A percentile compares a stretch with the other conserved stretches of the same genome.
Conservation (phyloP, 2,113 vertebrate species). For the Ailuropoda melanoleuca region DNA sequence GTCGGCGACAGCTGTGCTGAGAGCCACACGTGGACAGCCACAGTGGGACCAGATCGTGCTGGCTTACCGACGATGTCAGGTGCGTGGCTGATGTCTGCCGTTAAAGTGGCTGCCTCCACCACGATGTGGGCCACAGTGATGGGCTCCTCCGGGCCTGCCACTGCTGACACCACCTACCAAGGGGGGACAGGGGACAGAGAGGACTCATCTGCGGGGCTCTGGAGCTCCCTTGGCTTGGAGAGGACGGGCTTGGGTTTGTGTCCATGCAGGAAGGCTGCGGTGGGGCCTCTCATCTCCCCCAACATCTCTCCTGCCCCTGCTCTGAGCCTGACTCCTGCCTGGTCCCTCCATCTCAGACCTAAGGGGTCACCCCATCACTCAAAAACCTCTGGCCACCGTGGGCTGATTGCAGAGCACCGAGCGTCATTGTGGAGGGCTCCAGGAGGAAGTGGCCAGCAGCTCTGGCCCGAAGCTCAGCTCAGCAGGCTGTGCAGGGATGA, state of each 20-base stretch:
- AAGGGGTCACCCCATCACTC: background rate
- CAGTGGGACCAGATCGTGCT: accelerated
- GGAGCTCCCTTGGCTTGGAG: background rate
- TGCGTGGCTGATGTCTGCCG: conserved; percentile 77
- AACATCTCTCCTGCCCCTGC: background rate
- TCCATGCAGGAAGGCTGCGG: background rate
- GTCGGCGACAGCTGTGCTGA: background rate
- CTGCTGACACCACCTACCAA: conserved; percentile 39
- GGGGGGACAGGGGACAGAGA: background rate
- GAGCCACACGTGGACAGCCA: accelerated
- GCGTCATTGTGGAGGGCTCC: background rate
- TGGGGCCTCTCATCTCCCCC: background rate
- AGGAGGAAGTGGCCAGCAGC: background rate
- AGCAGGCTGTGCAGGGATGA: background rate
- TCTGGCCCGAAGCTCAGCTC: background rate
- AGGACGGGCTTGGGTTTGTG: background rate
- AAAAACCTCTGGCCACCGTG: background rate
- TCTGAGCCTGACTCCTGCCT: background rate
- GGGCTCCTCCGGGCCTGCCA: conserved; percentile 80
- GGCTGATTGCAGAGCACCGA: background rate
- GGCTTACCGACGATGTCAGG: conserved; percentile 83
- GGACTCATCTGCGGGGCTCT: background rate
- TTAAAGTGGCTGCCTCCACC: conserved; percentile 83
- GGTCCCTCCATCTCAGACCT: background rate
- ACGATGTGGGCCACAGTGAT: conserved; percentile 87